phyloP scores from a whole-genome alignment of 2,888 invertebrate genomes.

The Sphaerophoria rueppellii region DNA sequence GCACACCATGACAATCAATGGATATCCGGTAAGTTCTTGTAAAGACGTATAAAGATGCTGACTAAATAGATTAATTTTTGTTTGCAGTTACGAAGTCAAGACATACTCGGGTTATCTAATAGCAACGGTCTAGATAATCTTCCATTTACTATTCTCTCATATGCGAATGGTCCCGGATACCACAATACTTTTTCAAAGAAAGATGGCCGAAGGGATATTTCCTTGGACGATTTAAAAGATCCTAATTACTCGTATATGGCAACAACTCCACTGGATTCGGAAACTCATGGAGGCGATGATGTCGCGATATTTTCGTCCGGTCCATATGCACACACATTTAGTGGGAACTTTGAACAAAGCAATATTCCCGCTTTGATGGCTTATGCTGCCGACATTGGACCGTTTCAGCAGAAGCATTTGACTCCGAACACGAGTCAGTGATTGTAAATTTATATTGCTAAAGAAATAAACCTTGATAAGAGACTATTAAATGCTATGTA shows the following conservation, averaged over 20 bases:
- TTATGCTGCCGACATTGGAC: conserved; percentile 88
- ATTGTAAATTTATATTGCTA: background rate
- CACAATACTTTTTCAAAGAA: conserved; percentile 78
- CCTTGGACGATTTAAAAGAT: conserved; percentile 75
- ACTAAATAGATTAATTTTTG: background rate
- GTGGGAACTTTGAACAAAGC: conserved; percentile 90
- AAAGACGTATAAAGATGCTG: background rate
- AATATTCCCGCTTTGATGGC: conserved; percentile 90
- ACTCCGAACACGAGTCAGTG: background rate
- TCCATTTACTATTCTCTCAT: conserved; percentile 88
- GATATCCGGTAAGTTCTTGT: conserved; percentile 86
- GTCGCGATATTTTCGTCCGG: conserved; percentile 90
- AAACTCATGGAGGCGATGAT: conserved; percentile 91
- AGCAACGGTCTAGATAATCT: conserved; percentile 84
- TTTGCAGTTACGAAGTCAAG: conserved; percentile 83
- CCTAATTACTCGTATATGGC: conserved; percentile 83
- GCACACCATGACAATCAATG: conserved; percentile 90
- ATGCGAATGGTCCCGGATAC: conserved; percentile 90
- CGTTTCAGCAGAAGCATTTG: conserved; percentile 74
- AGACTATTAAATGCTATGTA: background rate
- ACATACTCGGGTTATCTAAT: conserved; percentile 83
- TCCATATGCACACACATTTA: conserved; percentile 91
- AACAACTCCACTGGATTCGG: conserved; percentile 85
- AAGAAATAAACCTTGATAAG: background rate
- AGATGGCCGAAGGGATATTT: conserved; percentile 77